Percentiles rank a stretch among this genome's conserved stretches.
These are phyloP conservation scores for Nomia melanderi DNA, from an alignment of 1,140 invertebrate species.

Conservation along the genomic window DNA sequence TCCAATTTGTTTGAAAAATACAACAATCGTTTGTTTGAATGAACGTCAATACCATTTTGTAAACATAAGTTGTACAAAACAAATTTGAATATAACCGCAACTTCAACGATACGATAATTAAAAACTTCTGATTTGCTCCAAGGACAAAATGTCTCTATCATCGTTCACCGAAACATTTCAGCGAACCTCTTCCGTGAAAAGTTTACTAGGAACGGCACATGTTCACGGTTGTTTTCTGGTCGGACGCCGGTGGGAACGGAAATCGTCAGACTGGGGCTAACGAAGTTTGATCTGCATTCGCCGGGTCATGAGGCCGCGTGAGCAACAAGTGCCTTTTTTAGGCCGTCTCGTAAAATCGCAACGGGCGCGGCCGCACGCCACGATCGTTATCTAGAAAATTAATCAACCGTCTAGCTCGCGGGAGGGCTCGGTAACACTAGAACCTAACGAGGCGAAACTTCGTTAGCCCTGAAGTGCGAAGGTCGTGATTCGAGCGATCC, in stretches of 20 bases:
- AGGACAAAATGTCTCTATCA: too few relatives aligned
- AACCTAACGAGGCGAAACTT: slow-evolving; percentile 68
- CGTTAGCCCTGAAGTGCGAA: slow-evolving; percentile 65
- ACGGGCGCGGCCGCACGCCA: slow-evolving; percentile 5
- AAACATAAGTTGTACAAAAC: too few relatives aligned
- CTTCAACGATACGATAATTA: too few relatives aligned
- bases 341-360: slow-evolving; percentile 36
- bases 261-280: not conserved
- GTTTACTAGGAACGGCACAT: not conserved
- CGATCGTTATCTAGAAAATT: slow-evolving; percentile 60
- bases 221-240: not conserved
- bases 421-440: slow-evolving; percentile 52
- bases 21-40: too few relatives aligned
- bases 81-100: too few relatives aligned
- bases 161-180: too few relatives aligned
- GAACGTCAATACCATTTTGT: too few relatives aligned
- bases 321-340: slow-evolving; percentile 63
- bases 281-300: slow-evolving; percentile 1
- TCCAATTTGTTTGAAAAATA: too few relatives aligned
- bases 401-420: slow-evolving; percentile 57
- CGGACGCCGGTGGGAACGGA: not conserved
- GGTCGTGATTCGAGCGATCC: slow-evolving; percentile 36
- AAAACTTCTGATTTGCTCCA: too few relatives aligned
- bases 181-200: too few relatives aligned
- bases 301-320: not conserved